Base-by-base conservation (phyloP, 2,113 vertebrate species). In the Sardina pilchardus region DNA sequence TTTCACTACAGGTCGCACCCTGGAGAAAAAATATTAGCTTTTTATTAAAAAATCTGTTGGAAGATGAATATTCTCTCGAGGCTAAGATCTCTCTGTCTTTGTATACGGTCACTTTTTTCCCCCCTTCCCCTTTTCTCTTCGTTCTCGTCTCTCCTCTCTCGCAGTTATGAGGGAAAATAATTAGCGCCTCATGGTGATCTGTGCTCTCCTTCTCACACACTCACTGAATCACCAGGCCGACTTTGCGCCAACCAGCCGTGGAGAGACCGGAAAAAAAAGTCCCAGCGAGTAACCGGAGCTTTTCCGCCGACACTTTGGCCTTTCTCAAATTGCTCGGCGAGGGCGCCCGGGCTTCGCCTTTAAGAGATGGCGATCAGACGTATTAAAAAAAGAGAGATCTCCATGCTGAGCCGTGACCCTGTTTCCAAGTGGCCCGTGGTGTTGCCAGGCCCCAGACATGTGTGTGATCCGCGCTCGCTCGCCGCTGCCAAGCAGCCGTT, bases 401-500 rank as follows among this genome's bases (percentile, higher is more conserved):
- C 53, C 53, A 59, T 59, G 53, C 53, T 24, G 53, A 59, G 53
- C 21, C 53, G 5, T 88, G 89, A 88, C 89, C 89, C 87, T 88
- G 87, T 84, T 82, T 50, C 75, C 81, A 56, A 81, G 42, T 83
- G 75, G 63, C 39, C 85, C 84, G 83, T 36, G 43, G 84, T 59
- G 84, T 1, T 47, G 45, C 36, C 71, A 45, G 81, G 48, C 59
- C n/a, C 34, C 48, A 71, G 87, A 86, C 84, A 85, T 84, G 83
- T 83, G 85, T 7, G 85, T 7, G 26, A 83, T 81, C 85, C 80
- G 81, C 81, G 43, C 67, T 71, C 26, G 7, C 63, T 71, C 63
- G 34, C 71, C 53, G 86, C 50, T 87, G 87, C 85, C 86, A 90
- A 78, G 87, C 84, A 82, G 80, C 82, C 83, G 47, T 87, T 80